Conservation (phyloP, 2,113 vertebrate genomes). For the Heloderma charlesbogerti region DNA sequence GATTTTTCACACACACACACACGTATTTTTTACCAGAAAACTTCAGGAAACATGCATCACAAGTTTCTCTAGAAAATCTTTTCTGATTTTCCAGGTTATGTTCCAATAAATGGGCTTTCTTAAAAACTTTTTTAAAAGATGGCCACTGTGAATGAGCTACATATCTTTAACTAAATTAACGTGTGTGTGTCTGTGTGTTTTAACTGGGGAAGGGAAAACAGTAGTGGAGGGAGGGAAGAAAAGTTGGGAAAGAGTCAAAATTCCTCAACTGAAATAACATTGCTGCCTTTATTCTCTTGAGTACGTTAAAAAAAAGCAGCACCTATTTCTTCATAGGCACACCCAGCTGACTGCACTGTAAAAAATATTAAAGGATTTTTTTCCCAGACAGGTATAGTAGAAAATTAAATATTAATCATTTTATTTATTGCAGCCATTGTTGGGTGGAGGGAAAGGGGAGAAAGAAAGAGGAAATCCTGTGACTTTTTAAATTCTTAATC, state of each 20-base stretch:
- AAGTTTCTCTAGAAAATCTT: constrained; percentile 33
- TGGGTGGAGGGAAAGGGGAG: background rate
- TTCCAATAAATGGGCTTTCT: background rate
- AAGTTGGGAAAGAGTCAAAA: constrained; percentile 46
- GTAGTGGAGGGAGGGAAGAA: background rate
- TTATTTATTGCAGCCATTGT: constrained; percentile 62
- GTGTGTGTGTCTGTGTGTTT: background rate
- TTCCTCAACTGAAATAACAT: constrained; percentile 63
- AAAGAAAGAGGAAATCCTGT: constrained; percentile 57
- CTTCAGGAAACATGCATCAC: constrained; percentile 10
- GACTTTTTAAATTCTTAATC: constrained; percentile 75
- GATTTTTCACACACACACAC: constrained; percentile 80
- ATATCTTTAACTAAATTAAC: background rate
- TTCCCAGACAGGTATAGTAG: constrained; percentile 54
- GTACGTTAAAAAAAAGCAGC: constrained; percentile 65
- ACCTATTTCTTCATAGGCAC: constrained; percentile 57
- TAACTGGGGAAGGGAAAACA: background rate
- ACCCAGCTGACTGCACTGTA: constrained; percentile 67
- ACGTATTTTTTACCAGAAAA: constrained; percentile 24
- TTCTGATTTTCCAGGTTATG: constrained; percentile 41
- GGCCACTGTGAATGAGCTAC: background rate
- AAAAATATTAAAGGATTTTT: constrained; percentile 64
- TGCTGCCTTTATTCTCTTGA: constrained; percentile 66
- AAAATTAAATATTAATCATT: constrained; percentile 68
- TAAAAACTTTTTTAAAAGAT: background rate